phyloP scores from a whole-genome alignment of 2,113 vertebrate species.

The Oreotrochilus melanogaster region DNA sequence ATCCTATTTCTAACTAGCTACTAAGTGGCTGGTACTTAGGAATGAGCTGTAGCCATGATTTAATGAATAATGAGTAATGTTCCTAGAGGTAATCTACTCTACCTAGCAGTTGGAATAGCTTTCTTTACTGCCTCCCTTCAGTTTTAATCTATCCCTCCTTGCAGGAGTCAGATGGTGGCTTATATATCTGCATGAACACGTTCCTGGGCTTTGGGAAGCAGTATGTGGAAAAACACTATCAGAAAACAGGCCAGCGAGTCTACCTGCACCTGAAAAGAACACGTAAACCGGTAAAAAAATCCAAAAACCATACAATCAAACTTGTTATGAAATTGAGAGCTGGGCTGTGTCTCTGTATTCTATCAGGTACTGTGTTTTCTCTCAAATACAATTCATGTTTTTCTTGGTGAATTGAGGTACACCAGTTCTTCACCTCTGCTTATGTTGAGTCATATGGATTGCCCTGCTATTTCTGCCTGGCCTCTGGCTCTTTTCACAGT shows the following conservation, averaged over 20 bases:
- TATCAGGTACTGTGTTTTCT: not conserved
- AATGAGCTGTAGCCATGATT: not conserved
- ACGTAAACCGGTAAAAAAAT: constrained; percentile 82
- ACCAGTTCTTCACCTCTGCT: not conserved
- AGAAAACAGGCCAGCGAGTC: constrained; percentile 90
- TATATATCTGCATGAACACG: constrained; percentile 98
- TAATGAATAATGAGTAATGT: not conserved
- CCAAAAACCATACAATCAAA: accelerated
- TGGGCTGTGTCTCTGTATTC: not conserved
- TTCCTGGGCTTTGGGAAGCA: constrained; percentile 96
- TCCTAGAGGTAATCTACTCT: not conserved
- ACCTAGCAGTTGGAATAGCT: not conserved
- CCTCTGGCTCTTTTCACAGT: not conserved
- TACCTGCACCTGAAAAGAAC: constrained; percentile 93
- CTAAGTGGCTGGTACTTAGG: not conserved
- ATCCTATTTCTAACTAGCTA: not conserved
- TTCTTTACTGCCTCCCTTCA: not conserved
- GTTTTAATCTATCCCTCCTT: not conserved
- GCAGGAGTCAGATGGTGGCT: constrained; percentile 94
- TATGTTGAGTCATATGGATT: not conserved
- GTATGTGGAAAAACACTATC: constrained; percentile 91
- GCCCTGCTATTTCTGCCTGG: not conserved
- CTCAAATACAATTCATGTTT: not conserved
- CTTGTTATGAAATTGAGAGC: not conserved
- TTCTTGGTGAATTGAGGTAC: not conserved